These are phyloP conservation scores for Tragelaphus oryx DNA, from an alignment of 2,797 vertebrate species.

Conservation along the genomic window DNA sequence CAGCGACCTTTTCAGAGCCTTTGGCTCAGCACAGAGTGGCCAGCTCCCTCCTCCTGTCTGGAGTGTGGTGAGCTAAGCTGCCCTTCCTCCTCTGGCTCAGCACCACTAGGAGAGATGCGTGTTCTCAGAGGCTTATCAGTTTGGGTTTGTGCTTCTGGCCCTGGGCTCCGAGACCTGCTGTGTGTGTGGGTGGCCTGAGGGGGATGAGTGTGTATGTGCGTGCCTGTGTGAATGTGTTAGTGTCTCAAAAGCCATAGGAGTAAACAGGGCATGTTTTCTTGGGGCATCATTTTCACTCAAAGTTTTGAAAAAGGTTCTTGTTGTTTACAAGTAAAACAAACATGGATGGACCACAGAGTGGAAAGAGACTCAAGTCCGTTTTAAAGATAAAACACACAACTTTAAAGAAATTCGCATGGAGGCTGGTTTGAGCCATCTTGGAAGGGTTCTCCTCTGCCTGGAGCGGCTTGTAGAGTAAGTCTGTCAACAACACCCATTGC, in stretches of 20 bases:
- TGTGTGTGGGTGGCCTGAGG: not conserved
- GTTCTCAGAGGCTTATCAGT: not conserved
- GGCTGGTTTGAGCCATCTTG: not conserved
- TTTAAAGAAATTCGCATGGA: not conserved
- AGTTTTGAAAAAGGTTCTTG: slow-evolving; percentile 27
- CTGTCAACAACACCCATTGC: not conserved
- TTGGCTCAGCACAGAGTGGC: not conserved
- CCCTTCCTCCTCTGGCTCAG: not conserved
- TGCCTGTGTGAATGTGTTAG: not conserved
- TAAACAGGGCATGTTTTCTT: slow-evolving; percentile 23
- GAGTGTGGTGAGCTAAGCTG: not conserved
- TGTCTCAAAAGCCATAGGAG: not conserved
- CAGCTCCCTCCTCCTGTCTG: not conserved
- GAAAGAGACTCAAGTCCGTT: not conserved
- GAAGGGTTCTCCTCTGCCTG: not conserved
- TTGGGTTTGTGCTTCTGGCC: not conserved
- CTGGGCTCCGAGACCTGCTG: not conserved
- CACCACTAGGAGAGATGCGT: not conserved
- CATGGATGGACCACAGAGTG: not conserved
- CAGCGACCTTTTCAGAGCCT: not conserved
- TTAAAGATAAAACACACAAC: not conserved
- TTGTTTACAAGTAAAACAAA: slow-evolving; percentile 53
- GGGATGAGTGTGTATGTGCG: not conserved
- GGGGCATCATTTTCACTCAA: not conserved
- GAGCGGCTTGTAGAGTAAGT: not conserved